Conservation (phyloP, 92 coral and sea anemone genomes). For the Montipora capitata region DNA sequence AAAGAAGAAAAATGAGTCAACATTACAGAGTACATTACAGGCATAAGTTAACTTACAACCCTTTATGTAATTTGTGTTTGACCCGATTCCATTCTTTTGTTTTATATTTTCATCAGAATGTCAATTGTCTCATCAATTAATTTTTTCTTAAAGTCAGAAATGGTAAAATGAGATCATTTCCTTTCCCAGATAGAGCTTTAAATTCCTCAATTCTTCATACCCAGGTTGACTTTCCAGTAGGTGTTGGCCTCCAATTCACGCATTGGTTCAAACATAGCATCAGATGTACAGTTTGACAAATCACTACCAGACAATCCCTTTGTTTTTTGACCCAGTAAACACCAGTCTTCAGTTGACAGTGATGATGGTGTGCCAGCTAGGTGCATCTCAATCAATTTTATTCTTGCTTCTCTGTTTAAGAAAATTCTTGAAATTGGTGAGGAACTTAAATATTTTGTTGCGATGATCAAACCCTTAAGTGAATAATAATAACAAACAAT, state of each 20-base stretch:
- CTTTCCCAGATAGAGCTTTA: too few species aligned
- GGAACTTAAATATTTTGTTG: too few species aligned
- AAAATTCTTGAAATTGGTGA: neutral
- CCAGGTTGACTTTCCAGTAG: slow-evolving; percentile 86
- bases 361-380: slow-evolving; percentile 84
- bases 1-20: too few species aligned
- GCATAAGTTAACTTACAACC: too few species aligned
- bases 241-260: slow-evolving; percentile 89
- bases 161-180: too few species aligned
- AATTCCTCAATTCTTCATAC: slow-evolving; percentile 32
- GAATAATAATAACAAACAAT: too few species aligned
- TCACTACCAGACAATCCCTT: slow-evolving; percentile 98
- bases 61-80: too few species aligned
- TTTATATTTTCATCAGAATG: too few species aligned
- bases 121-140: too few species aligned
- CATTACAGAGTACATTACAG: neutral
- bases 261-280: slow-evolving; percentile 97
- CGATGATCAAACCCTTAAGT: too few species aligned
- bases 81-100: too few species aligned
- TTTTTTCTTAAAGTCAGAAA: too few species aligned
- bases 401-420: slow-evolving; percentile 83
- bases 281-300: slow-evolving; percentile 94
- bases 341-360: slow-evolving; percentile 90
- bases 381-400: slow-evolving; percentile 86
- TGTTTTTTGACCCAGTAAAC: slow-evolving; percentile 80